phyloP scores from a whole-genome alignment of 30 jellyfish, hydroid and myxozoan species.

The Pseudorhiza aurosa region DNA sequence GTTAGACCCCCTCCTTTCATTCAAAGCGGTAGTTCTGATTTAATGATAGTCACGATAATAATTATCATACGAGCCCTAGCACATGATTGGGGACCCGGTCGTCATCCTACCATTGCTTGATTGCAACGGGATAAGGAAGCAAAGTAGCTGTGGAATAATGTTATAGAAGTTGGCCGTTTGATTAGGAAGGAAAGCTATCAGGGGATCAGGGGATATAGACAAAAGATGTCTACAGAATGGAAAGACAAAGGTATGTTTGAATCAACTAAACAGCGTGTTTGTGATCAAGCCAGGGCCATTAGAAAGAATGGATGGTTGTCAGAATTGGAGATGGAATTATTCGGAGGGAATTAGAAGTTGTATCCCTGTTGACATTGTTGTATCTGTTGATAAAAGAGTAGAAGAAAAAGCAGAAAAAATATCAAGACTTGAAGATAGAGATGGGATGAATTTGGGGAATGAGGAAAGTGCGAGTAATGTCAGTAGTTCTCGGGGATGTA shows the following conservation, averaged over 20 bases:
- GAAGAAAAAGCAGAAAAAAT: slow-evolving; percentile 3
- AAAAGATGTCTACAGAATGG: slow-evolving; percentile 3
- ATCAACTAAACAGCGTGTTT: background rate
- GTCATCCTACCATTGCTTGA: slow-evolving; percentile 20
- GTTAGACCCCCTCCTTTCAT: too few relatives aligned
- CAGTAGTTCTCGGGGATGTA: slow-evolving; percentile 15
- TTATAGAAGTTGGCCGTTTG: slow-evolving; percentile 31
- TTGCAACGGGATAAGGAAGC: slow-evolving; percentile 12
- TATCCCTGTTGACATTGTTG: too few relatives aligned
- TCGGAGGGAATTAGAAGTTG: background rate
- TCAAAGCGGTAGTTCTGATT: too few relatives aligned
- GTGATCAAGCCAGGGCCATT: background rate
- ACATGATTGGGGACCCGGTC: slow-evolving; percentile 43
- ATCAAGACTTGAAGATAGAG: slow-evolving; percentile 11
- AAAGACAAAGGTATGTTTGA: background rate
- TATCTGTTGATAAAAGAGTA: background rate
- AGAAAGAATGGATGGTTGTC: slow-evolving; percentile 16
- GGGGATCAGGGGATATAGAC: slow-evolving; percentile 35
- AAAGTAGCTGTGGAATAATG: slow-evolving; percentile 5
- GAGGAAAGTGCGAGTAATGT: background rate
- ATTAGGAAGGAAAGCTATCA: slow-evolving; percentile 16
- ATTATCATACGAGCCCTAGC: too few relatives aligned
- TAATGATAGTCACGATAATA: too few relatives aligned
- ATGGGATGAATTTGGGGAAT: slow-evolving; percentile 8
- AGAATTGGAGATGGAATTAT: slow-evolving; percentile 26